phyloP scores from a whole-genome alignment of 1,140 invertebrate genomes.

The Argopecten irradians region DNA sequence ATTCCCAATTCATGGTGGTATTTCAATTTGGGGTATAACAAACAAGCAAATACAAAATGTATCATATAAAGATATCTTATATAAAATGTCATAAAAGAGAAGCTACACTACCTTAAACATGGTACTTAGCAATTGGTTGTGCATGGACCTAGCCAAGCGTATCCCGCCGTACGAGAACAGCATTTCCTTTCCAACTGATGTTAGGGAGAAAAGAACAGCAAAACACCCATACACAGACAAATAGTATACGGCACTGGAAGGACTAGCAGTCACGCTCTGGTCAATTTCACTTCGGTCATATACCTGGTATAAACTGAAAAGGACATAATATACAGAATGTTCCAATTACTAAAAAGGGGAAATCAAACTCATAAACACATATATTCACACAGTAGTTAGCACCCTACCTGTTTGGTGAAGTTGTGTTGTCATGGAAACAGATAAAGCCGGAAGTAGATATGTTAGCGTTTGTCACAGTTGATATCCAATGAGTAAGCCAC shows the following conservation, averaged over 20 bases:
- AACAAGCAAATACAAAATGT: too few species aligned
- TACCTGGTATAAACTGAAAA: background rate
- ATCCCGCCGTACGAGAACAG: constrained; percentile 97
- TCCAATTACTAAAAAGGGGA: too few species aligned
- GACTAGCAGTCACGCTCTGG: background rate
- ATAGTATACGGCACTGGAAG: constrained; percentile 82
- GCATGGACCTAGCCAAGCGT: constrained; percentile 88
- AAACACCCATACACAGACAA: constrained; percentile 89
- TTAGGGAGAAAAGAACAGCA: constrained; percentile 87
- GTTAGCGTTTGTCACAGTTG: background rate
- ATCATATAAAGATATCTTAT: too few species aligned
- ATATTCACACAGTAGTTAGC: too few species aligned
- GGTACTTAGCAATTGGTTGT: constrained; percentile 86
- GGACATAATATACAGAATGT: background rate
- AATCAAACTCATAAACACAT: too few species aligned
- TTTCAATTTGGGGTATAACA: too few species aligned
- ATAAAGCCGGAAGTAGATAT: background rate
- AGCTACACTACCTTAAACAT: constrained; percentile 92
- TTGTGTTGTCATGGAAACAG: background rate
- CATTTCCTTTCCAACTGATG: constrained; percentile 93
- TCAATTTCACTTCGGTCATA: background rate
- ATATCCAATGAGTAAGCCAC: background rate
- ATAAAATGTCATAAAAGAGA: too few species aligned
- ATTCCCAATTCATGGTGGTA: too few species aligned
- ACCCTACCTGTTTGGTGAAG: background rate